Percentiles rank a stretch among this genome's conserved stretches.
These are phyloP conservation scores for Herpailurus yagouaroundi DNA, from an alignment of 2,113 vertebrate genomes.

Conservation along the genomic window DNA sequence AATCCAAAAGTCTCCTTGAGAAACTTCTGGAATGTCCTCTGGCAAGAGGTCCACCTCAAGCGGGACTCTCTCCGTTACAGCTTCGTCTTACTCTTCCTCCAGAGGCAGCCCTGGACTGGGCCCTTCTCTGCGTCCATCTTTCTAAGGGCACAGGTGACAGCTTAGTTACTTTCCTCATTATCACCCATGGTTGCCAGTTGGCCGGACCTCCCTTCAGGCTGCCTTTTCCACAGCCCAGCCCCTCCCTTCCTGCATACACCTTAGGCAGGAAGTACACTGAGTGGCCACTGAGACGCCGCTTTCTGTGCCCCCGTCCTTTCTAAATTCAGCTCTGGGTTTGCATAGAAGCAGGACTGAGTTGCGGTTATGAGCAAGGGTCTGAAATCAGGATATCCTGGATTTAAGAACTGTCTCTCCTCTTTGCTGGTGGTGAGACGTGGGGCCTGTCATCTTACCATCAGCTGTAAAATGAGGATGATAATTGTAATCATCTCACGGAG, in stretches of 20 bases:
- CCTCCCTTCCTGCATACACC: not conserved
- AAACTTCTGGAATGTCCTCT: not conserved
- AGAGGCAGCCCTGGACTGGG: not conserved
- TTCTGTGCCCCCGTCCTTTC: not conserved
- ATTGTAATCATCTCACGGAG: not conserved
- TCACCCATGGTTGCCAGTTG: not conserved
- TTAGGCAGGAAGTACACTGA: not conserved
- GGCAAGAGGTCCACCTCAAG: not conserved
- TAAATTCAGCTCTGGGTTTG: not conserved
- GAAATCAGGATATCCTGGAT: not conserved
- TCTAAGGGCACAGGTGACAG: not conserved
- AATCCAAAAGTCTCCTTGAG: not conserved
- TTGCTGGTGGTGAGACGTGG: not conserved
- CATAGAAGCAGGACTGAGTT: not conserved
- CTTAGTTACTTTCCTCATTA: too few species aligned
- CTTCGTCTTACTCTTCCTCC: not conserved
- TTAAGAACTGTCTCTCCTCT: not conserved
- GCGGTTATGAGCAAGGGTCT: not conserved
- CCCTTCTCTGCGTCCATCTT: accelerated
- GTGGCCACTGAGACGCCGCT: too few species aligned
- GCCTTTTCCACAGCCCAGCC: not conserved
- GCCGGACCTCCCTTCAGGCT: not conserved
- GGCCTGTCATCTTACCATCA: not conserved
- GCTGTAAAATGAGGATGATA: not conserved
- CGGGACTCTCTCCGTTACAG: not conserved